Evolutionary conservation across 2,113 vertebrate species (phyloP).

Genomic region (Amblyopsis rosae): DNA sequence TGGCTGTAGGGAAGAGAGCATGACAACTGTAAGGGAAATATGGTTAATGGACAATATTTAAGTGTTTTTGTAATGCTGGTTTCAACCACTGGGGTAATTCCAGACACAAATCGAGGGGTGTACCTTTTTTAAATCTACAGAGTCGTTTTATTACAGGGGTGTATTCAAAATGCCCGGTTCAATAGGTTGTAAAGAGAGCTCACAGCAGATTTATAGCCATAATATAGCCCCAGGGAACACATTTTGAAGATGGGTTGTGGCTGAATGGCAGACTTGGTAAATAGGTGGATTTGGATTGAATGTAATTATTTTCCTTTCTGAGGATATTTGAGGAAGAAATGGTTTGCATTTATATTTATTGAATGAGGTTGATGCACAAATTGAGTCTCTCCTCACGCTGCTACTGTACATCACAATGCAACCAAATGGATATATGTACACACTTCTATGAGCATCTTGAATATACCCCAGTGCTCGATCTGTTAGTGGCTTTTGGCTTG

Average conservation of each 20-base stretch:
- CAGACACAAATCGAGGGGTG: no score
- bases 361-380: slow-evolving; percentile 18
- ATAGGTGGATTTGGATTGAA: background rate
- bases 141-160: slow-evolving; percentile 31
- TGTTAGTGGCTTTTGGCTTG: slow-evolving; percentile 15
- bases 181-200: background rate
- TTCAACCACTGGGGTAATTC: background rate
- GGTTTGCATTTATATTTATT: slow-evolving; percentile 15
- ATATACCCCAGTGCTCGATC: slow-evolving; percentile 8
- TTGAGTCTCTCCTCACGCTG: slow-evolving; percentile 17
- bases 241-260: slow-evolving; percentile 23
- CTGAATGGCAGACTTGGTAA: slow-evolving; percentile 5
- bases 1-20: no score
- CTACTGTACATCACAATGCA: slow-evolving; percentile 23
- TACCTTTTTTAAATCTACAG: slow-evolving; percentile 14
- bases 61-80: background rate
- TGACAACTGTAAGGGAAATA: no score
- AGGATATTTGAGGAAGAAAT: background rate
- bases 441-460: slow-evolving; percentile 25
- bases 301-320: background rate
- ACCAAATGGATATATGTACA: slow-evolving; percentile 21
- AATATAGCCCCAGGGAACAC: background rate
- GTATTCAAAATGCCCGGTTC: slow-evolving; percentile 24
- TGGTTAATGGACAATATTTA: no score
- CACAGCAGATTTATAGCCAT: slow-evolving; percentile 45